phyloP scores from a whole-genome alignment of 1,140 invertebrate species.

The Pomacea maculata region DNA sequence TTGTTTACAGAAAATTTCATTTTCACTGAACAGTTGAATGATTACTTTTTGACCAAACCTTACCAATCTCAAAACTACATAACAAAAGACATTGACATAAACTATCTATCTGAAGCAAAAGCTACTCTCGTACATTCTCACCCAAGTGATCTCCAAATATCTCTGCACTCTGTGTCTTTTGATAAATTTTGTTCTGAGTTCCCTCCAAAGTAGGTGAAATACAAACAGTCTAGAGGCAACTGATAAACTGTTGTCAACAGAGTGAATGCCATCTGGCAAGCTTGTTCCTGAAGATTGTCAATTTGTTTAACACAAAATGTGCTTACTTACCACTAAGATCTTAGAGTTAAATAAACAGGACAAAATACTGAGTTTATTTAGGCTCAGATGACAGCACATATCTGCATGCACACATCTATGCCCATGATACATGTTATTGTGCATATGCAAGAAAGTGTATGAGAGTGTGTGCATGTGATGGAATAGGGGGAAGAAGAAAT shows the following conservation, averaged over 20 bases:
- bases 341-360: background rate
- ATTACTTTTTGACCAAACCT: too few species aligned
- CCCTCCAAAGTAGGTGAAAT: constrained; percentile 95
- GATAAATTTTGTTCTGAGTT: constrained; percentile 74
- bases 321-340: background rate
- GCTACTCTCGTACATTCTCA: constrained; percentile 51
- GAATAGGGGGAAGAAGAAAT: background rate
- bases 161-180: constrained; percentile 85
- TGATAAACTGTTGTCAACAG: constrained; percentile 83
- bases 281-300: constrained; percentile 77
- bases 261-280: constrained; percentile 89
- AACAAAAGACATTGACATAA: too few species aligned
- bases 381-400: background rate
- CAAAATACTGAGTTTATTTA: background rate
- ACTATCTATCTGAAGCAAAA: too few species aligned
- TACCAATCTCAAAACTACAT: too few species aligned
- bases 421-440: background rate
- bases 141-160: constrained; percentile 89
- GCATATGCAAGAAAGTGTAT: background rate
- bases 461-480: background rate
- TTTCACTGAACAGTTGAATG: too few species aligned
- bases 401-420: background rate
- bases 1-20: too few species aligned
- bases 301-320: background rate
- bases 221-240: constrained; percentile 80